A percentile compares a stretch with the other conserved stretches of the same genome.
Evolutionary conservation across 1,140 invertebrate genomes (phyloP).

Genomic region (Atta colombica): DNA sequence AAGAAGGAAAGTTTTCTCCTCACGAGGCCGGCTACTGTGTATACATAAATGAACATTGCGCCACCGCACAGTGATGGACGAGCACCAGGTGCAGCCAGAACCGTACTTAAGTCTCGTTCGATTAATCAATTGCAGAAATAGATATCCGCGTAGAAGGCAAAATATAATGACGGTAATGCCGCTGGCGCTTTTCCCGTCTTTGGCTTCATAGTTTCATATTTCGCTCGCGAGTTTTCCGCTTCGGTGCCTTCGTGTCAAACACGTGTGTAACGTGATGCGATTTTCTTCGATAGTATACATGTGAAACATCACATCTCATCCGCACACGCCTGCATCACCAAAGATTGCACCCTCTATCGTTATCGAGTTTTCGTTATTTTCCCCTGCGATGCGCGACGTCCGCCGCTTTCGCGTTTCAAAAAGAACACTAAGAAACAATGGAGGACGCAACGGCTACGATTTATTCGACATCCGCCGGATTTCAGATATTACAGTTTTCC

Average conservation of each 20-base stretch:
- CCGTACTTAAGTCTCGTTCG: conserved; percentile 76
- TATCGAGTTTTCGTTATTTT: conserved; percentile 6
- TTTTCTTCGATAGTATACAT: not conserved
- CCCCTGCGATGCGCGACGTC: not conserved
- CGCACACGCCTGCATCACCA: not conserved
- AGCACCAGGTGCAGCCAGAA: conserved; percentile 76
- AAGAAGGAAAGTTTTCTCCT: conserved; percentile 76
- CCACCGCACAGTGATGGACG: conserved; percentile 72
- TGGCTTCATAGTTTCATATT: conserved; percentile 48
- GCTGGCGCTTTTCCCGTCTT: conserved; percentile 34
- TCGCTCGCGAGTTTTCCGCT: conserved; percentile 26
- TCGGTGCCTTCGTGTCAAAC: not conserved
- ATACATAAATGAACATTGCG: conserved; percentile 71
- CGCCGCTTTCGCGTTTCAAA: conserved; percentile 4
- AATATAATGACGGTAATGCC: conserved; percentile 61
- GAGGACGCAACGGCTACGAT: not conserved
- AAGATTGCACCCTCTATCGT: not conserved
- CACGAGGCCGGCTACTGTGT: conserved; percentile 68
- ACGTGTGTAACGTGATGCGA: conserved; percentile 10
- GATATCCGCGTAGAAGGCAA: conserved; percentile 53
- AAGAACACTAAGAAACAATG: conserved; percentile 16
- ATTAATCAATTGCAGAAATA: conserved; percentile 78
- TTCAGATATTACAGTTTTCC: conserved; percentile 47
- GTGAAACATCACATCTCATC: conserved; percentile 6
- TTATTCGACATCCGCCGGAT: conserved; percentile 22